A percentile compares a stretch with the other conserved stretches of the same genome.
Conservation (phyloP, 2,888 invertebrate genomes). For the Axea sp. region DNA sequence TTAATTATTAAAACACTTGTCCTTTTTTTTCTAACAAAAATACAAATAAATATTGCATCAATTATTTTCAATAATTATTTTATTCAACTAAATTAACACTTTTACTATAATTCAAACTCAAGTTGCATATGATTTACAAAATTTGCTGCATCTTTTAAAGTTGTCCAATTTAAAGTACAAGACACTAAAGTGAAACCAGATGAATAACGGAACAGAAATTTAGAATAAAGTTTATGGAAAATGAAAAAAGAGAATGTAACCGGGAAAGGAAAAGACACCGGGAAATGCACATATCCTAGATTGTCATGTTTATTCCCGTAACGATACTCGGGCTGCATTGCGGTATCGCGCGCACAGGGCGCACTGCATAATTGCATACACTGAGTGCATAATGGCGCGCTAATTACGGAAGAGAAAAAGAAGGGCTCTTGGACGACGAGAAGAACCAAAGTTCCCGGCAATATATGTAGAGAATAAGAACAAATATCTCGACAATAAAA, state of each 20-base stretch:
- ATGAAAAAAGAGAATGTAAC: too few relatives aligned
- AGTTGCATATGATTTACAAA: too few relatives aligned
- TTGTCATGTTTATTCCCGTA: slow-evolving; percentile 24
- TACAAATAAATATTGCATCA: too few relatives aligned
- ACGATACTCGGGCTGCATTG: slow-evolving; percentile 30
- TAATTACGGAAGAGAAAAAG: slow-evolving; percentile 68
- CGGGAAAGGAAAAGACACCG: not conserved
- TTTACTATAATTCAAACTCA: too few relatives aligned
- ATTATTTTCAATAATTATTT: too few relatives aligned
- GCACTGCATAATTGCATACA: slow-evolving; percentile 65
- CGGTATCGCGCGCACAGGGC: slow-evolving; percentile 27
- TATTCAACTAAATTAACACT: too few relatives aligned
- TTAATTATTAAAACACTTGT: too few relatives aligned
- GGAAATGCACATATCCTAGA: slow-evolving; percentile 24
- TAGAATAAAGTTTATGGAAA: slow-evolving; percentile 1
- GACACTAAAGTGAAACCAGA: too few relatives aligned
- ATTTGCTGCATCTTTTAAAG: too few relatives aligned
- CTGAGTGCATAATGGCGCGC: slow-evolving; percentile 62
- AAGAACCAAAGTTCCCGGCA: slow-evolving; percentile 60
- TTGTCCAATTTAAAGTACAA: too few relatives aligned
- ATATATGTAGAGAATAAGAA: too few relatives aligned
- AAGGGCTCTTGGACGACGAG: slow-evolving; percentile 46
- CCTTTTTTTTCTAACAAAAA: too few relatives aligned
- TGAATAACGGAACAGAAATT: slow-evolving; percentile 8
- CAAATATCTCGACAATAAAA: slow-evolving; percentile 40